Base-by-base conservation (phyloP, 2,888 invertebrate species). In the Agonopterix heracliana region DNA sequence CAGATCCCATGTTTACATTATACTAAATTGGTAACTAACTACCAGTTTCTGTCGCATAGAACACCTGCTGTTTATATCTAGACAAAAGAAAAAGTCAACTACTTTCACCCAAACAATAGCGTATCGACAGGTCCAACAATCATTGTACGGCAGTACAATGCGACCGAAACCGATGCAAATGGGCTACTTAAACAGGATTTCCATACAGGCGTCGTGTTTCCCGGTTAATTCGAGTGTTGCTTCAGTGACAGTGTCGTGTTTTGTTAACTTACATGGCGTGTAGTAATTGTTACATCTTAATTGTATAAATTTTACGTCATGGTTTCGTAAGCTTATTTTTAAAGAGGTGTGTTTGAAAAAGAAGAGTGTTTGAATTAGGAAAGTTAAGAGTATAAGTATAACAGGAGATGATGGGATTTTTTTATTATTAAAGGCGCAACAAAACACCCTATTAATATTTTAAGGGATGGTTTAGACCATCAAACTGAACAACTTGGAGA, bases 101-200 rank as follows among this genome's bases (percentile, higher is more conserved):
- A 40, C 44, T 46, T 47, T 26, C 52, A 34, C 51, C 45, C 9
- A 48, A 51, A 54, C 54, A 50, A 54, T 56, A 44, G 53, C 11
- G 48, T 46, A 65, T 68, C 64, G 66, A 60, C 69, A 73, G 63
- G 66, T 71, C 45, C 57, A 61, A 55, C 56, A 57, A 57, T 66
- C 66, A 66, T 66, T 69, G 68, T 69, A 63, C 61, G 26, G 63
- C 63, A 64, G 58, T 57, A 48, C 50, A 53, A 50, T 50, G 48
- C 53, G 45, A 47, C 48, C 43, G 49, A 41, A 45, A 40, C 46
- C 13, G 48, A 54, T 54, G 54, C 46, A 48, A 50, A 48, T 52
- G 42, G 14, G 26, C 11, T 45, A 4, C 36, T 45, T 34, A 49
- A 44, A 17, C 36, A 36, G 42, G 12, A 44, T 46, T 46, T 44